Conservation (phyloP, 2,113 vertebrate genomes). For the Benitochromis conjunctus region DNA sequence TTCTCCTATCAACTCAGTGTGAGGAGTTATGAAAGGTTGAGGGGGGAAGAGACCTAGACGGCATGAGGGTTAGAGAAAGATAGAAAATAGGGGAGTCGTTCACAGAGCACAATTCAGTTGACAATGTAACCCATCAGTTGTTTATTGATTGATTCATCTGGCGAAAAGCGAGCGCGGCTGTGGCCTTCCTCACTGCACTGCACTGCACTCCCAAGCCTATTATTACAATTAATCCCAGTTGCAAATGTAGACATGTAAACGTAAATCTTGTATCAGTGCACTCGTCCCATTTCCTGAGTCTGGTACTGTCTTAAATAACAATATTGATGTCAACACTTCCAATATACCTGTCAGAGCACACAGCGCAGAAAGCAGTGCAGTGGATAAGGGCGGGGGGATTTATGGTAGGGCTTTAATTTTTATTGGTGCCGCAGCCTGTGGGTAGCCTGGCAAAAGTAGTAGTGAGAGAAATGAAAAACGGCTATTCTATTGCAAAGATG, state of each 20-base stretch:
- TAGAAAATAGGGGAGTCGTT: neutral
- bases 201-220: neutral
- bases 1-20: conserved; percentile 34
- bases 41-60: neutral
- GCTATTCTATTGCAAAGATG: neutral
- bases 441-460: conserved; percentile 17
- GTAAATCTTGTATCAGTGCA: neutral
- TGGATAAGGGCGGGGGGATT: conserved; percentile 41
- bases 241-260: neutral
- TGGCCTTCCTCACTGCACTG: neutral
- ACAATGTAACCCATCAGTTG: neutral
- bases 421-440: conserved; percentile 20
- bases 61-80: neutral
- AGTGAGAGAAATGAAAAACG: conserved; percentile 7
- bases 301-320: conserved; percentile 4
- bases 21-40: neutral
- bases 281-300: neutral
- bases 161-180: neutral
- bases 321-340: conserved; percentile 11
- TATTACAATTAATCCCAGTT: neutral
- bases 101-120: neutral
- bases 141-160: conserved; percentile 18
- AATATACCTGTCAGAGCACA: conserved; percentile 22
- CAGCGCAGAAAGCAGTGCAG: neutral
- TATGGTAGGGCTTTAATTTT: conserved; percentile 47